These are phyloP conservation scores for Polymixis lichenea DNA, from an alignment of 2,888 invertebrate genomes.

Conservation along the genomic window DNA sequence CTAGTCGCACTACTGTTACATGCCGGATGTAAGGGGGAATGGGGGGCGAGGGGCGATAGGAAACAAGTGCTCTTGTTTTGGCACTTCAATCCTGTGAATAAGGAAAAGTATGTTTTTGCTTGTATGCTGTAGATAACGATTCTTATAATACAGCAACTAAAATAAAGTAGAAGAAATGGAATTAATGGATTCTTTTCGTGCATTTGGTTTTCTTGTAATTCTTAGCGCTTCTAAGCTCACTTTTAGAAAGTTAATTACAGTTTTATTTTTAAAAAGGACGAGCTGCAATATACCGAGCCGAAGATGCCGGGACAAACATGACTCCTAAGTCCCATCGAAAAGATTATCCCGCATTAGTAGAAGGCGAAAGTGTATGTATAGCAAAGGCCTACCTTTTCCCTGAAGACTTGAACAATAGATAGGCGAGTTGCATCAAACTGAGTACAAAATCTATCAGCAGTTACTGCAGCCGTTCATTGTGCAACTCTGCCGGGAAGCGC, in stretches of 20 bases:
- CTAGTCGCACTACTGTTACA: conserved; percentile 47
- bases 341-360: no score
- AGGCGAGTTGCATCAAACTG: background rate
- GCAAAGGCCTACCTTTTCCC: background rate
- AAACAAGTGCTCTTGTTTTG: conserved; percentile 19
- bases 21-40: conserved; percentile 41
- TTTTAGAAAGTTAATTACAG: background rate
- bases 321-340: background rate
- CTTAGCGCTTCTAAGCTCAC: no score
- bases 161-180: background rate
- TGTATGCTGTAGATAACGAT: background rate
- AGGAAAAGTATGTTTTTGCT: background rate
- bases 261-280: background rate
- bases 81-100: conserved; percentile 6
- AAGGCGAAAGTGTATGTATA: background rate
- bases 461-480: background rate
- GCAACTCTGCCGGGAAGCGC: background rate
- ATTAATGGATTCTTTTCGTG: background rate
- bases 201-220: background rate
- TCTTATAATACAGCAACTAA: background rate
- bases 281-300: background rate
- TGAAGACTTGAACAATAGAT: no score
- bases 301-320: background rate
- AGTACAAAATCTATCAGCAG: background rate
- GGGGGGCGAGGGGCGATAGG: background rate